Evolutionary conservation across 2,113 vertebrate species (phyloP).

Genomic region (Rallus limicola): DNA sequence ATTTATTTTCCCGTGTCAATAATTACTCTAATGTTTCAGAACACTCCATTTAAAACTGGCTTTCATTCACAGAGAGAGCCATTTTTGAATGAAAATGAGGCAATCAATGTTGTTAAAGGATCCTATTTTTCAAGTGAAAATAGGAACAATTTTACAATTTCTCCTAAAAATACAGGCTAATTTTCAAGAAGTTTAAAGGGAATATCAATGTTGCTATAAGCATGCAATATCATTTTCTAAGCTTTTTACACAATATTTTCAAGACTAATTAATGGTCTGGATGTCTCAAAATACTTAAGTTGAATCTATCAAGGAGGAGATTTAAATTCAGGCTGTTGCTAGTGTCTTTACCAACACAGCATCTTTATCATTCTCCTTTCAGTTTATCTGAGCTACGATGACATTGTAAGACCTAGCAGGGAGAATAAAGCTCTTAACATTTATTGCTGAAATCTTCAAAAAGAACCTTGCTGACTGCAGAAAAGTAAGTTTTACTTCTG

Average conservation of each 20-base stretch:
- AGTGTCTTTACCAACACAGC: background rate
- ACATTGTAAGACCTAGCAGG: background rate
- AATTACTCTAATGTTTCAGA: conserved; percentile 63
- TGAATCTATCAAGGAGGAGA: background rate
- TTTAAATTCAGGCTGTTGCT: background rate
- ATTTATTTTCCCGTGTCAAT: conserved; percentile 50
- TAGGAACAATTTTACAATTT: conserved; percentile 30
- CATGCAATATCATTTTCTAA: background rate
- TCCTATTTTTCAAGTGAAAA: conserved; percentile 50
- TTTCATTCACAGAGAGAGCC: conserved; percentile 51
- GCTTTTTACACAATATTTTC: background rate
- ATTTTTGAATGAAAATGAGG: conserved; percentile 58
- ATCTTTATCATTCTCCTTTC: background rate
- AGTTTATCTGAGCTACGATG: background rate
- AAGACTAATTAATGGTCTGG: background rate
- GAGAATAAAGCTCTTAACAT: background rate
- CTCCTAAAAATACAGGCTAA: conserved; percentile 33
- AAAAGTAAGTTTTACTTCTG: background rate
- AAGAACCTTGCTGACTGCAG: background rate
- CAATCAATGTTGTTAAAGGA: conserved; percentile 60
- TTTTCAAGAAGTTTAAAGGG: conserved; percentile 46
- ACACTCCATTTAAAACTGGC: conserved; percentile 51
- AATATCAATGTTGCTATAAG: background rate
- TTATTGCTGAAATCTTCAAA: background rate
- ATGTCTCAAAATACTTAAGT: background rate